These are phyloP conservation scores for Ceratosolen fusciceps DNA, from an alignment of 1,140 invertebrate genomes.

Conservation along the genomic window DNA sequence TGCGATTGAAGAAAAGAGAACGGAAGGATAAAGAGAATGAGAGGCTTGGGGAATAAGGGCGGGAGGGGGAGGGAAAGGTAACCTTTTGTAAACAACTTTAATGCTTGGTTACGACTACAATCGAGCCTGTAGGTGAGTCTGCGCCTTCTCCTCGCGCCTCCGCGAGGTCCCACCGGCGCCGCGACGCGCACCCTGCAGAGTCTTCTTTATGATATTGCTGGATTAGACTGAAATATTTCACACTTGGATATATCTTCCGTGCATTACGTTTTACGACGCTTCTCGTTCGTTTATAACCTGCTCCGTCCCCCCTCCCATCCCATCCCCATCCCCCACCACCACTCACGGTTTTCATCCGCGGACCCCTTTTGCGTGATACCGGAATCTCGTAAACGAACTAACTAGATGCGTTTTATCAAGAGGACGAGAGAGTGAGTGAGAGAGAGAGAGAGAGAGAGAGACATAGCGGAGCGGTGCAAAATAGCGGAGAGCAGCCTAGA, in stretches of 20 bases:
- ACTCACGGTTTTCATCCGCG: constrained; percentile 3
- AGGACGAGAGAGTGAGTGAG: constrained; percentile 20
- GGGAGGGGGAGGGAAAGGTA: constrained; percentile 50
- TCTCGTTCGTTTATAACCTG: constrained; percentile 19
- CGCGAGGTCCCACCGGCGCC: constrained; percentile 2
- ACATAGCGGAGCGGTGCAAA: background rate
- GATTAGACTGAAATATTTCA: constrained; percentile 72
- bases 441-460: background rate
- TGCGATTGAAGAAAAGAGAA: constrained; percentile 1
- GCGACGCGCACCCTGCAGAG: constrained; percentile 47
- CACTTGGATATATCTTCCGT: constrained; percentile 68
- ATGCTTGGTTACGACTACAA: constrained; percentile 69
- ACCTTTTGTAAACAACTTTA: constrained; percentile 70
- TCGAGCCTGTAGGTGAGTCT: background rate
- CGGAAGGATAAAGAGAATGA: constrained; percentile 25
- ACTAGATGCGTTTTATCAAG: constrained; percentile 52
- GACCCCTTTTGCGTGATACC: constrained; percentile 34
- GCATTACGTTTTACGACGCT: constrained; percentile 68
- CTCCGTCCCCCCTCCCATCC: background rate
- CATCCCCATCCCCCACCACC: constrained; percentile 32
- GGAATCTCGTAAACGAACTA: constrained; percentile 61
- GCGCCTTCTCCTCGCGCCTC: background rate
- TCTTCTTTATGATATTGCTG: constrained; percentile 72
- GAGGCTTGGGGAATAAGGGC: constrained; percentile 60
- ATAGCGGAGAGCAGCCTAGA: background rate